Evolutionary conservation across 2,113 vertebrate genomes (phyloP), one percentile per base, ranked within the genome.

Genomic region (Podilymbus podiceps): DNA sequence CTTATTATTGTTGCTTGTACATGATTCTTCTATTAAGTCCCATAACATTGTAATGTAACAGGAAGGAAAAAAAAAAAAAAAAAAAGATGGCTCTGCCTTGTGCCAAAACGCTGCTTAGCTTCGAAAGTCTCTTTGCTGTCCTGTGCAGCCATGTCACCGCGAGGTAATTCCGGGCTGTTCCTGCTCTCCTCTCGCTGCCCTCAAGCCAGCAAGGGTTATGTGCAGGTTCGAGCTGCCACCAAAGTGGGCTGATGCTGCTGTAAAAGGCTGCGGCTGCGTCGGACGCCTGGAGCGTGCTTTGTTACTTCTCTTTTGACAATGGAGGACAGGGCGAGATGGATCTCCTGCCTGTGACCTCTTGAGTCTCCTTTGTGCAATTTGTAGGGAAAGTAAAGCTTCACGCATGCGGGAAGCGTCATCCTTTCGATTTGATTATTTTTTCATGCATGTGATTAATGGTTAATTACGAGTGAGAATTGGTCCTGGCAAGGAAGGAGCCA

Each of bases 231-330:
- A 67, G 68, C 56, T 75, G 78, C 80, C 0, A 7, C 18, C 2
- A 0, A 25, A 52, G 49, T 5, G 4, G 33, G 27, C 71, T 69
- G 35, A 30, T 60, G 85, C 42, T 12, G 28, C 72, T 12, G 4
- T 49, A 28, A 12, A 76, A 74, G 44, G 25, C 80, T 84, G 46
- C 0, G 1, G 85, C 58, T 80, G n/a, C 4, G 0, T 6, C 35
- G 52, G 18, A 35, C 30, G 30, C 38, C 5, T 9, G 0, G 11
- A 73, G 53, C 0, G 0, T 9, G 27, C 3, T 63, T 89, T 25
- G 1, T 52, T n/a, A 77, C 79, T 89, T 28, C 77, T 66, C 47
- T 73, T 89, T 38, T 3, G 30, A 75, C 46, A 60, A 81, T n/a
- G 40, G 38, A 67, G 21, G 3, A 56, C 27, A 63, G 33, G 50